phyloP scores from a whole-genome alignment of 2,113 vertebrate species.

The Dromaius novaehollandiae region DNA sequence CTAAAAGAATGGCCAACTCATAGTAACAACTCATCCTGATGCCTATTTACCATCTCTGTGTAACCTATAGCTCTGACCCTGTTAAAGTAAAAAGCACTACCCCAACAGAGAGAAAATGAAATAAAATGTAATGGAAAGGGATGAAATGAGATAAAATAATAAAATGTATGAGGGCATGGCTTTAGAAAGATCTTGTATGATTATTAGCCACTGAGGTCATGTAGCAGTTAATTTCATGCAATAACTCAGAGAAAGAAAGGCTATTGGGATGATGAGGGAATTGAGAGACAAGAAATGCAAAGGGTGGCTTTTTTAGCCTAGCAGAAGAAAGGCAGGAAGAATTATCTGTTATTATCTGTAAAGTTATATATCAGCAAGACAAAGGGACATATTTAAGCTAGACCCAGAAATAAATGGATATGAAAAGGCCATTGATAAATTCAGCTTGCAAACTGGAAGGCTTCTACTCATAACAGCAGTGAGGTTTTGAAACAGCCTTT shows the following conservation, averaged over 20 bases:
- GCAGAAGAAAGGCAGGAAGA: not conserved
- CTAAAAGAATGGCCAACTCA: not conserved
- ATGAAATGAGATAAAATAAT: not conserved
- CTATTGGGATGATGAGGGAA: not conserved
- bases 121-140: not conserved
- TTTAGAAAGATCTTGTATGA: not conserved
- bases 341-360: not conserved
- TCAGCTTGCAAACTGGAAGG: not conserved
- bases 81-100: not conserved
- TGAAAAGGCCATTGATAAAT: not conserved
- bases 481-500: not conserved
- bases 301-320: not conserved
- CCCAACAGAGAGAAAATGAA: not conserved
- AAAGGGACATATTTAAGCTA: not conserved
- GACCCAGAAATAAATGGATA: not conserved
- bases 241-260: not conserved
- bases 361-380: not conserved
- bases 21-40: not conserved
- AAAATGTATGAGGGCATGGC: not conserved
- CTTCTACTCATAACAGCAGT: not conserved
- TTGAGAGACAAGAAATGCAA: not conserved
- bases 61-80: not conserved
- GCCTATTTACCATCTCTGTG: not conserved
- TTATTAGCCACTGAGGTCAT: not conserved
- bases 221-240: not conserved